Conservation (phyloP, 2,797 vertebrate species). For the Girardinus metallicus region DNA sequence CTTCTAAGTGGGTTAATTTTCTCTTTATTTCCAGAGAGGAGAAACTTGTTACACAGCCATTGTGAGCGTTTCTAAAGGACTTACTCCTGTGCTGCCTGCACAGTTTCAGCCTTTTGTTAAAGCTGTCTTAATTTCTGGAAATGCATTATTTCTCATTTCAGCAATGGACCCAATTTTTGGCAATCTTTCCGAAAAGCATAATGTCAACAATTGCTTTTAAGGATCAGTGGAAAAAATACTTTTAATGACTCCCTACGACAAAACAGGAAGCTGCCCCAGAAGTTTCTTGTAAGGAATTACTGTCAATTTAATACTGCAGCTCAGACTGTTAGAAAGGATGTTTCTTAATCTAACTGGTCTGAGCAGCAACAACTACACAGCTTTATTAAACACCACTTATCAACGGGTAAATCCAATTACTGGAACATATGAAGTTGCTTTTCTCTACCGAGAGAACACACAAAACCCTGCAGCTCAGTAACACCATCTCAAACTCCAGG, state of each 20-base stretch:
- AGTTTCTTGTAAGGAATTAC: constrained; percentile 55
- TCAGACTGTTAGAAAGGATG: constrained; percentile 38
- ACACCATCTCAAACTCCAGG: background rate
- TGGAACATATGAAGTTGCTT: constrained; percentile 30
- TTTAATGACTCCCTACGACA: background rate
- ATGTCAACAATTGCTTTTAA: constrained; percentile 29
- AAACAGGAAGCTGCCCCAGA: constrained; percentile 17
- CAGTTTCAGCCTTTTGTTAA: background rate
- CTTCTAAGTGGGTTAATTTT: background rate
- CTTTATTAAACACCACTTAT: constrained; percentile 61
- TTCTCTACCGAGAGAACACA: background rate
- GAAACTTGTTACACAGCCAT: background rate
- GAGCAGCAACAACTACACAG: constrained; percentile 39
- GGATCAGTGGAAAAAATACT: constrained; percentile 26
- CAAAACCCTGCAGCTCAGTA: background rate
- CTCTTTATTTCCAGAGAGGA: constrained; percentile 10
- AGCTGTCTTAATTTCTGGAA: background rate
- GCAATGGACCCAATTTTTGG: constrained; percentile 8
- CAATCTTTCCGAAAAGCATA: constrained; percentile 34
- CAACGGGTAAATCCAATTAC: constrained; percentile 26
- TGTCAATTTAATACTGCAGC: constrained; percentile 44
- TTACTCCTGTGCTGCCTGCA: background rate
- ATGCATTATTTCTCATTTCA: constrained; percentile 10
- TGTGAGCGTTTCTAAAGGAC: background rate
- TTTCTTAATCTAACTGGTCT: constrained; percentile 38